Evolutionary conservation across 1,140 invertebrate species (phyloP).

Genomic region (Euglossa dilemma): DNA sequence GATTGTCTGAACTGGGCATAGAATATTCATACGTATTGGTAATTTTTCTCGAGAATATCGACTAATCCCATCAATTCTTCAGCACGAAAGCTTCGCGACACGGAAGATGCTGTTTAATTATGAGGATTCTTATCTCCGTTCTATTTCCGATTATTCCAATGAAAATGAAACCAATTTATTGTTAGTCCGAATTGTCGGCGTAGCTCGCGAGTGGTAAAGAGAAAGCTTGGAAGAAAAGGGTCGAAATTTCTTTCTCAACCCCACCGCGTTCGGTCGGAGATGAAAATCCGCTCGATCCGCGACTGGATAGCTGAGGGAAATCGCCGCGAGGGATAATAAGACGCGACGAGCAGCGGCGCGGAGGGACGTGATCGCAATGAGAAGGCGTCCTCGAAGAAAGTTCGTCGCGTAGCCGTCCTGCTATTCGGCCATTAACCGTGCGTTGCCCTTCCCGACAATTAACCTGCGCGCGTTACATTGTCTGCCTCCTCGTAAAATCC

Average conservation of each 20-base stretch:
- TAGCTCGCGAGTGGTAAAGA: too few relatives aligned
- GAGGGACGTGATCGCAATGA: constrained; percentile 39
- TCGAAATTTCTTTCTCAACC: background rate
- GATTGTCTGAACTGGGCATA: background rate
- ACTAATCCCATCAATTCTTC: too few relatives aligned
- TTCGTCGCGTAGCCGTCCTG: constrained; percentile 40
- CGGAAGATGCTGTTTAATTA: too few relatives aligned
- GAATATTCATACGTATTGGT: too few relatives aligned
- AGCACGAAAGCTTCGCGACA: too few relatives aligned
- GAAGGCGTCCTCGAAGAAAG: background rate
- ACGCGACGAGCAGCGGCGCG: constrained; percentile 6
- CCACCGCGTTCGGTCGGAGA: too few relatives aligned
- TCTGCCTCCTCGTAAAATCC: constrained; percentile 55
- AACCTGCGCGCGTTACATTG: constrained; percentile 52
- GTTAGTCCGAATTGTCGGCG: too few relatives aligned
- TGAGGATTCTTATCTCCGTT: too few relatives aligned
- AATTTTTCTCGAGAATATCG: too few relatives aligned
- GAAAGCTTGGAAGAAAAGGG: too few relatives aligned
- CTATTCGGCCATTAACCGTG: constrained; percentile 52
- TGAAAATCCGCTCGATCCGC: background rate
- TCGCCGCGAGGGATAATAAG: constrained; percentile 17
- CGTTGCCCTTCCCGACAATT: constrained; percentile 58
- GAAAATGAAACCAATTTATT: too few relatives aligned
- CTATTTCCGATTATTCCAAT: too few relatives aligned
- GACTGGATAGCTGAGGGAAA: background rate